Base-by-base conservation (phyloP, 2,797 vertebrate genomes). In the Chloroceryle amazona region DNA sequence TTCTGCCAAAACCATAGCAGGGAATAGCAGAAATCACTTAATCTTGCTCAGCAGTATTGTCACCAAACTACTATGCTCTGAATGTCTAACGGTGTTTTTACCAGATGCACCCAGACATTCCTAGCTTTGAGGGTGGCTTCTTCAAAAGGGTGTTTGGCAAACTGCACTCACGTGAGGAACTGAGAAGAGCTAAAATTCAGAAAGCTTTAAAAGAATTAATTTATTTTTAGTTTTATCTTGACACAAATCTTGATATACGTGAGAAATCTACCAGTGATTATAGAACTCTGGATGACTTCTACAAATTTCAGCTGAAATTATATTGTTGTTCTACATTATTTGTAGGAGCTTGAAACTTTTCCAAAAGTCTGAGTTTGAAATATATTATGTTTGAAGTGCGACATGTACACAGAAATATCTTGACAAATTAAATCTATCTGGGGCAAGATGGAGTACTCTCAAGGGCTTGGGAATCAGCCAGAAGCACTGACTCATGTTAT, bases 391-490 rank as follows among this genome's bases (percentile, higher is more conserved):
- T 94, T 90, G 49, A 96, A 93, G 84, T 46, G 37, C 92, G 29
- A 22, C 31, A 20, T 49, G 31, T 41, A 73, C 10, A 71, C 37
- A 91, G 74, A 87, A 94, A 62, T 87, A 87, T 61, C 66, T 46
- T 62, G 57, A 87, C 44, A 85, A 91, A 78, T 87, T 67, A 94
- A 87, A 76, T 60, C 44, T 65, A 87, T 94, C 49, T 81, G 46
- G 60, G 51, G 84, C 75, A 92, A 89, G 85, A 91, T 31, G 41
- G 47, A 95, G 55, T 62, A 66, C 63, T 82, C n/a, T 82, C 37
- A 85, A 81, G 86, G 49, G 47, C 61, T 95, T 96, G 89, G 89
- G 79, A 94, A 81, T 63, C 66, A 67, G 84, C 71, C 92, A 95
- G 86, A 41, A 96, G 26, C 52, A 71, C 37, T 81, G 81, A 93